Evolutionary conservation across 2,888 invertebrate genomes (phyloP).

Genomic region (Xanthorhoe designata): DNA sequence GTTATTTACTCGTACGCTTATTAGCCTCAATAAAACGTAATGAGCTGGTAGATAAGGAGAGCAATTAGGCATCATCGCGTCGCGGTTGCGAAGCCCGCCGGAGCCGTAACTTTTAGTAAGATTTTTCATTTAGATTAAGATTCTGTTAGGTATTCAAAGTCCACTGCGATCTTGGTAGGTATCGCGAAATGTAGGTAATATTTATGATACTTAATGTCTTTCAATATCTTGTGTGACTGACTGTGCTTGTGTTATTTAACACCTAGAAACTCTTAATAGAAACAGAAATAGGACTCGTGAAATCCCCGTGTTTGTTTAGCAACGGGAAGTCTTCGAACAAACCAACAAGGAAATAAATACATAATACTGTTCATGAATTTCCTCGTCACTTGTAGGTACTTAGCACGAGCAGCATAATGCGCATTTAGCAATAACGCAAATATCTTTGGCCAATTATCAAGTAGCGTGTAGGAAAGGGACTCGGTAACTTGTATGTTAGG

Average conservation of each 20-base stretch:
- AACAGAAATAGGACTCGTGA: not conserved
- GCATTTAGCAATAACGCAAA: constrained; percentile 11
- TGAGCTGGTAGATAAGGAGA: not conserved
- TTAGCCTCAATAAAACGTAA: not conserved
- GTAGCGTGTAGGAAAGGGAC: not conserved
- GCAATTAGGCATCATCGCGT: too few relatives aligned
- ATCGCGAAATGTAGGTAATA: not conserved
- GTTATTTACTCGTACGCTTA: too few relatives aligned
- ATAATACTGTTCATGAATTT: not conserved
- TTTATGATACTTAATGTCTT: not conserved
- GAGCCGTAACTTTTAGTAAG: too few relatives aligned
- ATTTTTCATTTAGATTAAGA: too few relatives aligned
- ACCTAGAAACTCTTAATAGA: not conserved
- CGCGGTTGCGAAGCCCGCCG: too few relatives aligned
- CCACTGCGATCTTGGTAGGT: not conserved
- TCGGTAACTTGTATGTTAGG: not conserved
- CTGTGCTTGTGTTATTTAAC: not conserved
- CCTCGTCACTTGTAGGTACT: constrained; percentile 3
- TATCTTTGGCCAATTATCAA: constrained; percentile 11
- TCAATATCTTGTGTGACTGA: not conserved
- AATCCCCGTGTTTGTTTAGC: not conserved
- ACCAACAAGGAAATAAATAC: not conserved
- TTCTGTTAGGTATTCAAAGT: not conserved
- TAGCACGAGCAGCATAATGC: constrained; percentile 2
- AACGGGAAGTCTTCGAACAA: not conserved